Evolutionary conservation across 2,888 invertebrate genomes (phyloP), one percentile per base, ranked within the genome.

Genomic region (Molorchus minor): DNA sequence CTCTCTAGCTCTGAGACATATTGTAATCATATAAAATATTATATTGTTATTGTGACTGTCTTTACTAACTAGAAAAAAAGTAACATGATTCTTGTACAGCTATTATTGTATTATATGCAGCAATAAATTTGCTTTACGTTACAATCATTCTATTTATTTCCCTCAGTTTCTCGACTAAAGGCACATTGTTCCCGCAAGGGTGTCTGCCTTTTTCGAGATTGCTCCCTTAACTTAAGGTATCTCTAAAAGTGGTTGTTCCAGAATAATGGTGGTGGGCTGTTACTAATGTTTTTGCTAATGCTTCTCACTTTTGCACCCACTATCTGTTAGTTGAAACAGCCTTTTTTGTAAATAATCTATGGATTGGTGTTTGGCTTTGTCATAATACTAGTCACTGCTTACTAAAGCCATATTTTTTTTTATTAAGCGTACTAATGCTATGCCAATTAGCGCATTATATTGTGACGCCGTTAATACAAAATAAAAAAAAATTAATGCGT

Each of bases 191-290:
- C 33, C n/a, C n/a, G n/a, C n/a, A n/a, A n/a, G n/a, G n/a, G n/a
- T 12, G 5, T 12, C 33, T 12, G 56, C 35, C 51, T 46, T 58
- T 54, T 59, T 63, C 43, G 21, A 29, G 21, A 38, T 35, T 44
- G 13, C 17, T 44, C 43, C 41, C 43, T 61, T 21, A 30, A 35
- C n/a, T 35, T 59, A 52, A 53, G 47, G 55, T 68, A 71, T 74
- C 66, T 79, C 77, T 79, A 77, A 79, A 79, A 80, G 79, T 79
- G 79, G 80, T 79, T 80, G 80, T 81, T 81, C 80, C 80, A 79
- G 73, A 75, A 71, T 71, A 76, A 72, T 77, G 79, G 78, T 78
- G 79, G 79, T 75, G 68, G 70, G 67, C 29, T 46, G 8, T 21
- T 29, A 46, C 38, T 46, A 40, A 46, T 57, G 21, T 53, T 58